Conservation (phyloP, 2,888 invertebrate species). For the Criorhina ranunculi region DNA sequence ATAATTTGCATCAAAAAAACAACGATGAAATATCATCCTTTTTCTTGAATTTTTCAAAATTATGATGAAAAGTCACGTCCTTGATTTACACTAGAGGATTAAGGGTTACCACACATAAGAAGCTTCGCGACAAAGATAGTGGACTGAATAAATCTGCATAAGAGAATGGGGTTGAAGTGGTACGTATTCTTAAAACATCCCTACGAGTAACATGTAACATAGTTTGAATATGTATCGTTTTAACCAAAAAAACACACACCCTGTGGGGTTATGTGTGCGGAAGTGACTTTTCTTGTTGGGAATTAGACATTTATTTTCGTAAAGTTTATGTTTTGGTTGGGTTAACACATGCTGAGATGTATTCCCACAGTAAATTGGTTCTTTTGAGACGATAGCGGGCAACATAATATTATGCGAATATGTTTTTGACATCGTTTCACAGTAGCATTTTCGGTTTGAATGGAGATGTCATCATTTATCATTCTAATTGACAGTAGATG, state of each 20-base stretch:
- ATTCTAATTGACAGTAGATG: not conserved
- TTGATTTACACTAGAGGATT: conserved; percentile 63
- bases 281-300: conserved; percentile 31
- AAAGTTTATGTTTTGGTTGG: conserved; percentile 19
- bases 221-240: conserved; percentile 1
- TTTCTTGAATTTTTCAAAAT: conserved; percentile 34
- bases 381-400: not conserved
- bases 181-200: not conserved
- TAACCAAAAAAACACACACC: not conserved
- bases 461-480: not conserved
- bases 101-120: conserved; percentile 57
- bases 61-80: conserved; percentile 69
- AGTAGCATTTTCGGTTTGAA: not conserved
- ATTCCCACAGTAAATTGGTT: conserved; percentile 19
- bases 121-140: conserved; percentile 35
- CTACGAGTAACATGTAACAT: too few species aligned
- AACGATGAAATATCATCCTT: conserved; percentile 34
- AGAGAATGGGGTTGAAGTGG: not conserved
- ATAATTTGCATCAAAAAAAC: conserved; percentile 5
- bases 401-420: not conserved
- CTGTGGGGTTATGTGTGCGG: not conserved
- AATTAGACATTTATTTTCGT: conserved; percentile 25
- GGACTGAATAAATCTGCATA: conserved; percentile 68
- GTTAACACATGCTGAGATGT: conserved; percentile 19
- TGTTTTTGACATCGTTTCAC: not conserved